phyloP scores from a whole-genome alignment of 2,113 vertebrate species.

The Acanthisitta chloris region DNA sequence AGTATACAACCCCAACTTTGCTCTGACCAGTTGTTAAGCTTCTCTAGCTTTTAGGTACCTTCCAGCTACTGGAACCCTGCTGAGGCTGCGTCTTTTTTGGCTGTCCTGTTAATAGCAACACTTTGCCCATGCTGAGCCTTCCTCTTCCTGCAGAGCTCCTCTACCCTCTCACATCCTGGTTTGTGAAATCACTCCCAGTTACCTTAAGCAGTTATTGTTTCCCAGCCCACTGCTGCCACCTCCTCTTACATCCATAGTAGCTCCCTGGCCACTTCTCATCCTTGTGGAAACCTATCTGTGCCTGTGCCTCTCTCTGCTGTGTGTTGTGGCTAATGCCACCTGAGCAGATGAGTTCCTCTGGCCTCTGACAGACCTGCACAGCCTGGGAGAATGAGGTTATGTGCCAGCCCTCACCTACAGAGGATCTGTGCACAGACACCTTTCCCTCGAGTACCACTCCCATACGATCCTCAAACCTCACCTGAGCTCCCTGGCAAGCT shows the following conservation, averaged over 20 bases:
- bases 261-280: not conserved
- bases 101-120: not conserved
- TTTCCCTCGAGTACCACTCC: not conserved
- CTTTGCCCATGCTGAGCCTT: not conserved
- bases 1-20: not conserved
- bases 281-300: not conserved
- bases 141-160: not conserved
- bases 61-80: not conserved
- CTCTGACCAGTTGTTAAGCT: not conserved
- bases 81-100: accelerated
- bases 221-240: not conserved
- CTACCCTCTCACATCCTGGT: not conserved
- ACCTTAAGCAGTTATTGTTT: not conserved
- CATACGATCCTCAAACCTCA: accelerated
- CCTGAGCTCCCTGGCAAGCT: not conserved
- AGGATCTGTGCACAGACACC: not conserved
- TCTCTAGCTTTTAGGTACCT: not conserved
- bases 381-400: not conserved
- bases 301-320: not conserved
- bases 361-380: not conserved
- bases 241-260: not conserved
- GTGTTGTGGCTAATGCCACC: not conserved
- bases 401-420: not conserved
- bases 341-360: not conserved
- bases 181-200: not conserved